phyloP scores from a whole-genome alignment of 2,888 invertebrate genomes.

The Thyatira batis region DNA sequence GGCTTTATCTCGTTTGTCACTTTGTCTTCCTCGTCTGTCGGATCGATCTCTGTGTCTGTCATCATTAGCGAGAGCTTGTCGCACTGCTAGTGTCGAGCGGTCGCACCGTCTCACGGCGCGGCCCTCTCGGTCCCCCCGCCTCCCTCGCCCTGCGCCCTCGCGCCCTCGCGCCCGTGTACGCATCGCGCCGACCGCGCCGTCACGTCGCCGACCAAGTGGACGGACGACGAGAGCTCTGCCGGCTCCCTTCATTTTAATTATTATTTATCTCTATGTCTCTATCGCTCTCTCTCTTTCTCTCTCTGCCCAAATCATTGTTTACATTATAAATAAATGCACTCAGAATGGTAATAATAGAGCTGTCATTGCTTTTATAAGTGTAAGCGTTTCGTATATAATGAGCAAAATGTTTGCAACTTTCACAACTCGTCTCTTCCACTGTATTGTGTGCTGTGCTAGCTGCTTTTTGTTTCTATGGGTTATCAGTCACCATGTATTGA shows the following conservation, averaged over 20 bases:
- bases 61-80: constrained; percentile 51
- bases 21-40: constrained; percentile 66
- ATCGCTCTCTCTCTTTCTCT: constrained; percentile 58
- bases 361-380: constrained; percentile 81
- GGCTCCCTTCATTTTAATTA: constrained; percentile 26
- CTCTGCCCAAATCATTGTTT: constrained; percentile 71
- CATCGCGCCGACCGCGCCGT: constrained; percentile 13
- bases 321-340: constrained; percentile 68
- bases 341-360: constrained; percentile 82
- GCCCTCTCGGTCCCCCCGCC: background rate
- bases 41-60: constrained; percentile 56
- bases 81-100: constrained; percentile 48
- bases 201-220: constrained; percentile 8
- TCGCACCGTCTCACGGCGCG: background rate
- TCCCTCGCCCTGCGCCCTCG: background rate
- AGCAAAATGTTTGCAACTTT: constrained; percentile 79
- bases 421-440: constrained; percentile 81
- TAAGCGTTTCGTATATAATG: constrained; percentile 77
- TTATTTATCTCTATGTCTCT: constrained; percentile 31
- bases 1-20: constrained; percentile 70
- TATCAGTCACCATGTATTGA: constrained; percentile 72
- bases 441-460: constrained; percentile 82
- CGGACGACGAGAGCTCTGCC: constrained; percentile 6
- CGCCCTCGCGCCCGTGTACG: too few species aligned
- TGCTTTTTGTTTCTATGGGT: constrained; percentile 82